Evolutionary conservation across 1,140 invertebrate genomes (phyloP).

Genomic region (Drosophila orena): DNA sequence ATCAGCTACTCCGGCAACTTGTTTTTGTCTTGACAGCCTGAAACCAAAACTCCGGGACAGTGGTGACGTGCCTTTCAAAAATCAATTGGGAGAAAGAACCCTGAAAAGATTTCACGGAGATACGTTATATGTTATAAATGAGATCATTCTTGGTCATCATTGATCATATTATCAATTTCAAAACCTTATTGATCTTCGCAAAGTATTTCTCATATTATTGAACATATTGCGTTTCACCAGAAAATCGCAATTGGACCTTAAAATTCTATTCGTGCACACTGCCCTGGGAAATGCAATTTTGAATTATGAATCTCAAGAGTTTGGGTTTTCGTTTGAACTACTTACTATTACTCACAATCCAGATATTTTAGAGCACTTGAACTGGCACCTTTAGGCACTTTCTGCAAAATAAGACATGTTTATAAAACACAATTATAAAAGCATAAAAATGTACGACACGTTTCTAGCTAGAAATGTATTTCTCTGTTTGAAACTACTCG

Average conservation of each 20-base stretch:
- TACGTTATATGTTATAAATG: too few relatives aligned
- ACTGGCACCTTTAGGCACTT: too few relatives aligned
- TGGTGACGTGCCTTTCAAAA: conserved; percentile 19
- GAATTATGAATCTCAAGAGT: not conserved
- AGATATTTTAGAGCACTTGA: too few relatives aligned
- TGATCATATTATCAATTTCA: not conserved
- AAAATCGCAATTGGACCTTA: not conserved
- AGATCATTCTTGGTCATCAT: not conserved
- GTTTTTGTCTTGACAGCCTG: conserved; percentile 54
- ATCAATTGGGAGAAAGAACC: conserved; percentile 2
- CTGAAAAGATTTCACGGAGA: not conserved
- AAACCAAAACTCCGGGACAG: conserved; percentile 68
- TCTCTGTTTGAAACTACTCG: too few relatives aligned
- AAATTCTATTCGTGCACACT: not conserved
- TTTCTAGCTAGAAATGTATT: too few relatives aligned
- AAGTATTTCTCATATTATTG: not conserved
- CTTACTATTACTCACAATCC: too few relatives aligned
- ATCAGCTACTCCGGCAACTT: conserved; percentile 53
- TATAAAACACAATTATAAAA: too few relatives aligned
- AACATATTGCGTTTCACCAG: conserved; percentile 4
- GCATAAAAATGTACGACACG: too few relatives aligned
- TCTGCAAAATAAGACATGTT: too few relatives aligned
- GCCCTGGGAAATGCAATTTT: not conserved
- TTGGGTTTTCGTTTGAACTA: too few relatives aligned
- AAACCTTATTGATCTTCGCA: not conserved